These are phyloP conservation scores for Pundamilia nyererei DNA, from an alignment of 2,113 vertebrate species.

Conservation along the genomic window DNA sequence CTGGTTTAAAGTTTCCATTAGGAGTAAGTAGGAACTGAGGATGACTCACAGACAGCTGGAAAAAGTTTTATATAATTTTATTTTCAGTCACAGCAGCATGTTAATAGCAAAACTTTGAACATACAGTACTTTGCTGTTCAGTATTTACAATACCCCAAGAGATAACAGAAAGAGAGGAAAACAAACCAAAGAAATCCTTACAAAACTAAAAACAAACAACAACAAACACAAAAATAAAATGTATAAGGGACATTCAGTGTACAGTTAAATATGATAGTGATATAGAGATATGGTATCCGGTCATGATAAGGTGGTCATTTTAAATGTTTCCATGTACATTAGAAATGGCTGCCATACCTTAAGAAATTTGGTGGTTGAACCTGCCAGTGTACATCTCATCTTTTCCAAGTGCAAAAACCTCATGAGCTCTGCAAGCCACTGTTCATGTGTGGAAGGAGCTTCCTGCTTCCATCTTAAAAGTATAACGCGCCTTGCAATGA, in stretches of 20 bases:
- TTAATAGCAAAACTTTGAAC: background rate
- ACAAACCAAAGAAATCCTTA: background rate
- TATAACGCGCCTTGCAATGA: fast-evolving
- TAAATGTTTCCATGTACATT: too few species aligned
- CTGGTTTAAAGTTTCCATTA: background rate
- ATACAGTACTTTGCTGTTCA: background rate
- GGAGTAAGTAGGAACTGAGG: background rate
- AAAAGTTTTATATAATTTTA: background rate
- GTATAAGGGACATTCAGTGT: background rate
- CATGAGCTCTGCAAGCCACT: background rate
- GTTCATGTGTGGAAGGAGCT: background rate
- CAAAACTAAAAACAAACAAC: background rate
- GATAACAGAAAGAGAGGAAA: background rate
- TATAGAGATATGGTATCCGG: too few species aligned
- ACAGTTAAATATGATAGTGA: too few species aligned
- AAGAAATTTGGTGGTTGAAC: too few species aligned
- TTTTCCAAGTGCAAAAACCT: background rate
- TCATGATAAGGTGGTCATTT: background rate
- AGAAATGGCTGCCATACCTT: too few species aligned
- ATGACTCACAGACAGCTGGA: background rate
- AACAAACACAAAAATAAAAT: background rate
- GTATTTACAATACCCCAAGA: background rate
- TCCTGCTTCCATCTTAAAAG: background rate
- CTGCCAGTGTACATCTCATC: too few species aligned
- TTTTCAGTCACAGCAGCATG: background rate